Evolutionary conservation across 1,140 invertebrate genomes (phyloP), one percentile per base, ranked within the genome.

Genomic region (Archivesica marissinica): DNA sequence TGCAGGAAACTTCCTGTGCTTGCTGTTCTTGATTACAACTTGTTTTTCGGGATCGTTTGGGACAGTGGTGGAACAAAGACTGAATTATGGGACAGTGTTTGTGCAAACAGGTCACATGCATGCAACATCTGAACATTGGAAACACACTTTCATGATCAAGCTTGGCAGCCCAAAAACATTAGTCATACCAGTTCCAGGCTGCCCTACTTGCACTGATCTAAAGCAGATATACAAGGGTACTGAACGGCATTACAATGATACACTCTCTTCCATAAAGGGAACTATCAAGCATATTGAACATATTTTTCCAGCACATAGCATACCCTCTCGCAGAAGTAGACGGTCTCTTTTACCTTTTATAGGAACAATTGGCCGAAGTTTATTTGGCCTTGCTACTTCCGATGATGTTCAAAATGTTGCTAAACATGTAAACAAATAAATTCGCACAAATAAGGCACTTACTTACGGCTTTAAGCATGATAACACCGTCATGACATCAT

Each of bases 11-110:
- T 20, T 38, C 6, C 2, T 66, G 61, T 66, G 35, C 3, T 11
- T 39, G 1, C 38, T 66, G 17, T 15, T 66, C 15, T 30, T 66
- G 7, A n/a, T 35, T n/a, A n/a, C n/a, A n/a, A n/a, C n/a, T n/a
- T n/a, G n/a, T n/a, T n/a, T n/a, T n/a, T n/a, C n/a, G n/a, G n/a
- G n/a, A n/a, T n/a, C n/a, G n/a, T n/a, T n/a, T n/a, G 25, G 61
- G 13, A 20, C 20, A 38, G 39, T 2, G 11, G 15, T 66, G 61
- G 38, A 38, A 35, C 30, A 38, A 17, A 15, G 61, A 20, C 33
- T 66, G 2, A 66, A 66, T 20, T 66, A 66, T 66, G 61, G 61
- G 9, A 66, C 33, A 1, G 23, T 66, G 4, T 66, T 66, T n/a
- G 39, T 38, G 6, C 15, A 28, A 9, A 2, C 2, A 61, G 56